Conservation (phyloP, 2,113 vertebrate genomes). For the Physeter macrocephalus region DNA sequence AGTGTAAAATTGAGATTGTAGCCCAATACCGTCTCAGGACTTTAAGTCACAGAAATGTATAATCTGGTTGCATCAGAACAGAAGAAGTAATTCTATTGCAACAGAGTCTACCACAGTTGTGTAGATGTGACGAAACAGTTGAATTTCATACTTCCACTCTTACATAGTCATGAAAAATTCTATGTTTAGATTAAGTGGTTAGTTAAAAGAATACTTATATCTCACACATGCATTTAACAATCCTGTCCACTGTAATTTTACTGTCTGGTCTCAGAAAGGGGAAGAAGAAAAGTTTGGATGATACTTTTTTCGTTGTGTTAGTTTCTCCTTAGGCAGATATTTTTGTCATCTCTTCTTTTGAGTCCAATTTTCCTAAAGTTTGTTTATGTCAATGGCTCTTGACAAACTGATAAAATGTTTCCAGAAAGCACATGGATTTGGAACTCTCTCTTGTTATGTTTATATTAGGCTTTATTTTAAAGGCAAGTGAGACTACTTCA, state of each 20-base stretch:
- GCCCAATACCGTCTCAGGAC: background rate
- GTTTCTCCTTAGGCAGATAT: background rate
- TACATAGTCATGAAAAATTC: background rate
- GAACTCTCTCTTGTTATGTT: slow-evolving; percentile 36
- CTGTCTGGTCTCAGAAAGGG: background rate
- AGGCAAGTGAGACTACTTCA: slow-evolving; percentile 73
- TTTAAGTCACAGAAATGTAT: background rate
- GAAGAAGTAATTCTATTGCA: background rate
- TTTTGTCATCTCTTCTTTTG: background rate
- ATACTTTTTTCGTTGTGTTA: background rate
- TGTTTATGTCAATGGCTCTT: background rate
- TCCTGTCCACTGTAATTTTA: slow-evolving; percentile 14
- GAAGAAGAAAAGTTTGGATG: background rate
- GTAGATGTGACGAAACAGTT: background rate
- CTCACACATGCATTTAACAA: background rate
- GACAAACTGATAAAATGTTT: slow-evolving; percentile 30
- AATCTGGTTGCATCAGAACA: background rate
- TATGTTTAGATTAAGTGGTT: background rate
- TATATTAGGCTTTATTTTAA: slow-evolving; percentile 59
- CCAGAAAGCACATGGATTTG: slow-evolving; percentile 24
- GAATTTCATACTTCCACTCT: background rate
- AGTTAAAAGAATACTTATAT: background rate
- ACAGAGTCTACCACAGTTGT: background rate
- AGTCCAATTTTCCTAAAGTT: background rate
- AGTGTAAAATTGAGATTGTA: background rate